Conservation (phyloP, 1,140 invertebrate species). For the Sesamia nonagrioides region DNA sequence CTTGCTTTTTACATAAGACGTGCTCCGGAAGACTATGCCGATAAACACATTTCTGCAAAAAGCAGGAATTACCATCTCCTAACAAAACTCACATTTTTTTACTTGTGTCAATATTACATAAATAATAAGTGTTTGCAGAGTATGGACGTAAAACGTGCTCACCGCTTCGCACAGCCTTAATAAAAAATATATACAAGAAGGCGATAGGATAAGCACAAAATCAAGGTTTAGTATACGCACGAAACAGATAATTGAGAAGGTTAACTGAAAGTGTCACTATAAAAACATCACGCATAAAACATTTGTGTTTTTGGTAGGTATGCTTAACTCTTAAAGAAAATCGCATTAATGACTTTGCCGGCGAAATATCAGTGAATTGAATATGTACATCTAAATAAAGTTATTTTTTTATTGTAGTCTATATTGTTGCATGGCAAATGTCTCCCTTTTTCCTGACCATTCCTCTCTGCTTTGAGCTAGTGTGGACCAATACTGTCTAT, state of each 20-base stretch:
- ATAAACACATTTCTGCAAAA: background rate
- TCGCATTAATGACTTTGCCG: no score
- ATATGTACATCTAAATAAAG: no score
- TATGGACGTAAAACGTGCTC: constrained; percentile 20
- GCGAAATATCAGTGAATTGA: no score
- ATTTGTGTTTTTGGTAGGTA: background rate
- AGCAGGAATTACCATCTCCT: background rate
- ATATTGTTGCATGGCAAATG: no score
- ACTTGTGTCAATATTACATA: constrained; percentile 12
- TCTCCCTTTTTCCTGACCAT: no score
- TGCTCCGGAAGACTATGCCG: background rate
- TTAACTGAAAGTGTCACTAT: background rate
- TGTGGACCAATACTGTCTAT: no score
- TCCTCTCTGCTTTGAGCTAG: no score
- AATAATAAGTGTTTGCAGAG: background rate
- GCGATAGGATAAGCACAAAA: constrained; percentile 11
- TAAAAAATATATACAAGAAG: constrained; percentile 22
- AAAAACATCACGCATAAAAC: background rate
- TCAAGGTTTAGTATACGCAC: background rate
- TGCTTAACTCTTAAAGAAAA: no score
- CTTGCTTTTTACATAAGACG: background rate
- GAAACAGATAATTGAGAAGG: background rate
- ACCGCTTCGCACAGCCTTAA: background rate
- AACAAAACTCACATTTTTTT: background rate
- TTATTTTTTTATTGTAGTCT: no score